Evolutionary conservation across 2,888 invertebrate genomes (phyloP).

Genomic region (Netelia melanura): DNA sequence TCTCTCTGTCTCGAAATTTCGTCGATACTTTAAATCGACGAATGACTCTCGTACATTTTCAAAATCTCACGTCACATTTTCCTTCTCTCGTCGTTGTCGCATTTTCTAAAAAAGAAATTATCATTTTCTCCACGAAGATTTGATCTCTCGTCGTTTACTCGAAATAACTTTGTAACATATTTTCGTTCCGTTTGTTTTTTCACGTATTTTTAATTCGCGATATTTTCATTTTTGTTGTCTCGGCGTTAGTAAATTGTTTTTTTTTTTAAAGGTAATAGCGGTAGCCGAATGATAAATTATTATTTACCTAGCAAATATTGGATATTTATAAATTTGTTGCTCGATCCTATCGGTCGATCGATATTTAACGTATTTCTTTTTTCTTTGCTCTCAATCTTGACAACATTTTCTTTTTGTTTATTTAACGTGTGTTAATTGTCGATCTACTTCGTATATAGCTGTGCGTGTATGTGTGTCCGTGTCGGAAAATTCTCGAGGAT

Average conservation of each 20-base stretch:
- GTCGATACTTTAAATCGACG: constrained; percentile 21
- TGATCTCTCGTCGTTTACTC: constrained; percentile 11
- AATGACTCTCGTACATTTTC: constrained; percentile 4
- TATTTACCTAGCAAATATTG: constrained; percentile 67
- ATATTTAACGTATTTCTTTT: constrained; percentile 20
- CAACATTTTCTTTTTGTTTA: constrained; percentile 16
- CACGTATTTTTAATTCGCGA: constrained; percentile 19
- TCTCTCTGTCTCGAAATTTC: constrained; percentile 12
- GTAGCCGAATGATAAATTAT: constrained; percentile 66
- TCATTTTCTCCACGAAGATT: constrained; percentile 20
- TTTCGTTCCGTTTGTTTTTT: not conserved
- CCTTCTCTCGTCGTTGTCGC: not conserved
- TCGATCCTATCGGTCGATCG: constrained; percentile 23
- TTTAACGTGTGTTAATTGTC: not conserved
- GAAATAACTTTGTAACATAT: not conserved
- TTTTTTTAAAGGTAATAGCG: constrained; percentile 57
- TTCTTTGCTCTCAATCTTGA: constrained; percentile 30
- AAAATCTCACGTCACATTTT: constrained; percentile 11
- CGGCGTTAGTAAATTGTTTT: constrained; percentile 22
- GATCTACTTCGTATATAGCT: too few species aligned
- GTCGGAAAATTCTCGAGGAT: constrained; percentile 25
- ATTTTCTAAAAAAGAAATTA: not conserved
- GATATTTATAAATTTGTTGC: constrained; percentile 59
- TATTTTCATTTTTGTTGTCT: constrained; percentile 34
- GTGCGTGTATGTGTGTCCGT: constrained; percentile 20